A percentile compares a stretch with the other conserved stretches of the same genome.
Evolutionary conservation across 2,888 invertebrate species (phyloP).

Genomic region (Thecophora atra): DNA sequence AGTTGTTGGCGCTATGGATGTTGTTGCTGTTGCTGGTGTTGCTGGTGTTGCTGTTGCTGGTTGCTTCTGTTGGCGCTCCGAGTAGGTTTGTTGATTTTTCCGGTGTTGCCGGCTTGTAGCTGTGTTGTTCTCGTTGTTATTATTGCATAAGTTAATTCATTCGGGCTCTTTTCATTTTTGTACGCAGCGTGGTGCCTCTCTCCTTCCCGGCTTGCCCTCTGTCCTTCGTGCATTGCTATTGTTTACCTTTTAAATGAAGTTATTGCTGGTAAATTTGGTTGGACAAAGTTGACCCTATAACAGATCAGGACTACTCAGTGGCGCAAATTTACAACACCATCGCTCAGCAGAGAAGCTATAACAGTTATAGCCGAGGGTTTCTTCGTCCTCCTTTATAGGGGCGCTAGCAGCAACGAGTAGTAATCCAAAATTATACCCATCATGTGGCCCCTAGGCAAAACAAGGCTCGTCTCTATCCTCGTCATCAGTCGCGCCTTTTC

Average conservation of each 20-base stretch:
- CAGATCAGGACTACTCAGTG: too few species aligned
- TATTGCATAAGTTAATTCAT: too few species aligned
- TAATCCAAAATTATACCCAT: slow-evolving; percentile 34
- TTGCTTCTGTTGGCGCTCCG: slow-evolving; percentile 24
- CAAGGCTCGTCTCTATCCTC: not conserved
- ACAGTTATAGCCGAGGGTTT: too few species aligned
- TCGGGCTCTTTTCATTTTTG: too few species aligned
- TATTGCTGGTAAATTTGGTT: slow-evolving; percentile 28
- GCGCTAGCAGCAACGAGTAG: too few species aligned
- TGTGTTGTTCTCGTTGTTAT: too few species aligned
- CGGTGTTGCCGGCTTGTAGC: not conserved
- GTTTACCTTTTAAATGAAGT: slow-evolving; percentile 34
- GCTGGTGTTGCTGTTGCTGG: too few species aligned
- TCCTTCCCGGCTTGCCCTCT: not conserved
- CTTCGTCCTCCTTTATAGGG: not conserved
- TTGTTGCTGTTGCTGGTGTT: slow-evolving; percentile 17
- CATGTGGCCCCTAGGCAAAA: slow-evolving; percentile 11
- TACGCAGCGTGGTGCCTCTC: not conserved
- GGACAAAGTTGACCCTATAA: not conserved
- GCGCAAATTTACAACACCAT: too few species aligned
- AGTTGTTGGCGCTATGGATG: slow-evolving; percentile 11
- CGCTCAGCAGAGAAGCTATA: too few species aligned
- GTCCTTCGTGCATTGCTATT: not conserved
- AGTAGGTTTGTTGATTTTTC: slow-evolving; percentile 26
- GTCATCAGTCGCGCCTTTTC: not conserved